Evolutionary conservation across 2,113 vertebrate genomes (phyloP), one percentile per base, ranked within the genome.

Genomic region (Eupsittula cactorum): DNA sequence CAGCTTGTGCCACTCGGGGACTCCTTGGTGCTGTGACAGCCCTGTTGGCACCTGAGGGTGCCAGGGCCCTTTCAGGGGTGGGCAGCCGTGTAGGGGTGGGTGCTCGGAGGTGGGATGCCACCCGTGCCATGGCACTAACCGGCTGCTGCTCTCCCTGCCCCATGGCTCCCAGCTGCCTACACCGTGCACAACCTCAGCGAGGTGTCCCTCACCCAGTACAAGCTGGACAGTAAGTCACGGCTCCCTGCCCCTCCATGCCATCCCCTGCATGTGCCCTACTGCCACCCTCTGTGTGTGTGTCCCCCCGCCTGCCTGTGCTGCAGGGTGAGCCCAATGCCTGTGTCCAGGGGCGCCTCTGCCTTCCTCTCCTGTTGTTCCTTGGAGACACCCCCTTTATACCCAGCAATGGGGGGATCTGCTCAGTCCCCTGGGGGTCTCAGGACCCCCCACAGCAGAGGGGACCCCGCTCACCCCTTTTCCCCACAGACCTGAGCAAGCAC

Each of bases 401-500:
- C 16, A 6, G 25, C 2, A 0, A 11, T 15, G 28, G 25, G 47
- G 76, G 31, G 16, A 33, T 88, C 63, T 49, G 46, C 28, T 1
- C 3, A 7, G 3, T 42, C 35, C 63, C 75, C 39, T 0, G 0
- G 49, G 41, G 37, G 25, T 4, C 11, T 35, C 4, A 0, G 79
- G 76, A 44, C 50, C 28, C 52, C 53, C 8, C 8, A 1, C 12
- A 24, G 0, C 1, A 17, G 74, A 35, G 44, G 20, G 35, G 41
- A 7, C 25, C 39, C 49, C 9, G 0, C 42, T 90, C 16, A 13
- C 13, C 63, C 50, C 33, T 42, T 81, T 33, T 9, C 41, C 37
- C 71, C 8, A 29, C 97, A 99, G 99, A 99, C 96, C 98, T 99
- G 59, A 99, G 97, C 97, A 99, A 99, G 95, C 99, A 99, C 97